These are phyloP conservation scores for Diaprepes abbreviatus DNA, from an alignment of 2,888 invertebrate species.

Conservation along the genomic window DNA sequence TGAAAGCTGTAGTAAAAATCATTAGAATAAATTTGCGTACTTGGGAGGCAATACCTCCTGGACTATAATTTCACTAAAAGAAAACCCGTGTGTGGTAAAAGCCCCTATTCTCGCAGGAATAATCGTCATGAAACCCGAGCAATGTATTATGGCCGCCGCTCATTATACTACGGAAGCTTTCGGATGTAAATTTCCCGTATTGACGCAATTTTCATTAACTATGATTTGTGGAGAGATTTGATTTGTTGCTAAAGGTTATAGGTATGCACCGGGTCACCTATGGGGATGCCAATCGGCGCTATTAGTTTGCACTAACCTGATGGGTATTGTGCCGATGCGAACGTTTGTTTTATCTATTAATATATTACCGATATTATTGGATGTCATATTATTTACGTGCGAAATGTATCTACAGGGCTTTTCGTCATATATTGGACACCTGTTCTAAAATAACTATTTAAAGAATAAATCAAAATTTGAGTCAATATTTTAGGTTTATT, in stretches of 20 bases:
- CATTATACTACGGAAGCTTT: slow-evolving; percentile 40
- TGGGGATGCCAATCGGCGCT: slow-evolving; percentile 33
- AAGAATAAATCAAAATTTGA: too few species aligned
- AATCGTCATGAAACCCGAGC: slow-evolving; percentile 36
- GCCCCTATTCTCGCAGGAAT: slow-evolving; percentile 25
- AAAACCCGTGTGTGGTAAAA: background rate
- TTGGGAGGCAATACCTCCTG: too few species aligned
- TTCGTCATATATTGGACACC: too few species aligned
- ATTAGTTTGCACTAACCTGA: slow-evolving; percentile 19
- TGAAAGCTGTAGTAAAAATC: too few species aligned
- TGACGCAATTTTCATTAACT: slow-evolving; percentile 49
- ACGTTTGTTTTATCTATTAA: slow-evolving; percentile 27
- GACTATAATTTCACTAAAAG: background rate
- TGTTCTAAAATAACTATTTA: too few species aligned
- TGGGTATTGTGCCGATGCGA: slow-evolving; percentile 20
- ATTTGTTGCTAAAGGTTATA: slow-evolving; percentile 46
- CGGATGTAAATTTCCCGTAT: slow-evolving; percentile 48
- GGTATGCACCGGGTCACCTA: slow-evolving; percentile 26
- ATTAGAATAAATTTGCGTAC: too few species aligned
- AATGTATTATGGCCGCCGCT: slow-evolving; percentile 37
- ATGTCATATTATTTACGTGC: background rate
- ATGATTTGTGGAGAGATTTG: slow-evolving; percentile 45
- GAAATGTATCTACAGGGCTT: too few species aligned
- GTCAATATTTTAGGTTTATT: too few species aligned
- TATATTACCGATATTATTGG: slow-evolving; percentile 16